Percentiles rank a stretch among this genome's conserved stretches.
Evolutionary conservation across 2,888 invertebrate species (phyloP).

Genomic region (Drosophila subsilvestris): DNA sequence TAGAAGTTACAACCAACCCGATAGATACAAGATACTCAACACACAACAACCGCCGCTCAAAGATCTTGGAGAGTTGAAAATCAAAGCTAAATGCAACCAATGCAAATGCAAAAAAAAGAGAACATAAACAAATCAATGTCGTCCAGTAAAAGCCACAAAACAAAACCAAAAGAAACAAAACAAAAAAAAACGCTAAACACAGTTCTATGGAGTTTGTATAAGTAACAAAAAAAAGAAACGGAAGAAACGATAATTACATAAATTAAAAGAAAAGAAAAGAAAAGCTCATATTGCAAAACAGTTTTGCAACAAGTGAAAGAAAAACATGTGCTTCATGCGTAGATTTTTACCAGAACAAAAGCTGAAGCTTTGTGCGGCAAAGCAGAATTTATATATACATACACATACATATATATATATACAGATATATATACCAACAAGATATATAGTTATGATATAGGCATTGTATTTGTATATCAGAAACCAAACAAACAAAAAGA

Average conservation of each 20-base stretch:
- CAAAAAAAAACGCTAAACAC: constrained; percentile 55
- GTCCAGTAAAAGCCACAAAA: constrained; percentile 77
- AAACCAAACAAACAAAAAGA: constrained; percentile 47
- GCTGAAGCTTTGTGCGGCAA: constrained; percentile 75
- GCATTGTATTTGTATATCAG: constrained; percentile 77
- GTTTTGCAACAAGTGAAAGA: constrained; percentile 52
- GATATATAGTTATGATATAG: constrained; percentile 69
- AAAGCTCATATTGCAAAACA: constrained; percentile 68
- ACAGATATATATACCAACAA: constrained; percentile 43
- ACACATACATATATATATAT: constrained; percentile 17
- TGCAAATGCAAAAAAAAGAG: constrained; percentile 58
- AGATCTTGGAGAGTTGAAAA: constrained; percentile 68
- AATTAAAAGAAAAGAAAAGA: constrained; percentile 45
- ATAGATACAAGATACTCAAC: constrained; percentile 68
- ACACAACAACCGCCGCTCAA: constrained; percentile 66
- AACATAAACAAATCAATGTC: constrained; percentile 80
- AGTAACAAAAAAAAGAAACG: constrained; percentile 28
- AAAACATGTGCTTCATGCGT: constrained; percentile 72
- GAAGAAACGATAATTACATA: constrained; percentile 7
- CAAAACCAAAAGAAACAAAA: constrained; percentile 55
- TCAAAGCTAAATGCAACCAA: constrained; percentile 68
- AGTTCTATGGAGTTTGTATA: constrained; percentile 52
- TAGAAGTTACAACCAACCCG: constrained; percentile 63
- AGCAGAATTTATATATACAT: constrained; percentile 76
- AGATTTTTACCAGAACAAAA: constrained; percentile 75